phyloP scores from a whole-genome alignment of 2,888 invertebrate genomes.

The Drosophila siamana region DNA sequence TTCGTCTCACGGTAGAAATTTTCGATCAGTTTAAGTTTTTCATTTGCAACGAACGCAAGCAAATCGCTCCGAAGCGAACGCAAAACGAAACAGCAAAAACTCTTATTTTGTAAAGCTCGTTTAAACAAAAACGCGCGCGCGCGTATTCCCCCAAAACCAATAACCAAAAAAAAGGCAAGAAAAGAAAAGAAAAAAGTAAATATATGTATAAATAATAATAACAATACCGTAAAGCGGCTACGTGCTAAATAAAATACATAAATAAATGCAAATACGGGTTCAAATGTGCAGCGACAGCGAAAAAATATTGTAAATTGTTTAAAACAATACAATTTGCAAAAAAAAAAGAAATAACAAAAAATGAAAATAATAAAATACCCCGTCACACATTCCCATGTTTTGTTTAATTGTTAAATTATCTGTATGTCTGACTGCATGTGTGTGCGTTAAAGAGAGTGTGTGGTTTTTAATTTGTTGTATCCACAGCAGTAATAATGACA shows the following conservation, averaged over 20 bases:
- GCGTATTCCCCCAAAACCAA: constrained; percentile 20
- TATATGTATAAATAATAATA: constrained; percentile 10
- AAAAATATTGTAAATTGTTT: constrained; percentile 60
- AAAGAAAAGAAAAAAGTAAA: constrained; percentile 3
- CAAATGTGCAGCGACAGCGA: constrained; percentile 58
- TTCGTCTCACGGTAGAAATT: constrained; percentile 82
- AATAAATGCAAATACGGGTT: constrained; percentile 54
- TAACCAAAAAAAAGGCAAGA: constrained; percentile 9
- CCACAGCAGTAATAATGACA: constrained; percentile 39
- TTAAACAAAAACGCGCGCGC: constrained; percentile 59
- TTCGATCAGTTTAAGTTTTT: constrained; percentile 85
- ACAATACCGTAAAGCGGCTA: constrained; percentile 24
- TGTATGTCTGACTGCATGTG: constrained; percentile 25
- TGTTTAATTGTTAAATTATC: constrained; percentile 54
- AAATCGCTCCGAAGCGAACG: constrained; percentile 60
- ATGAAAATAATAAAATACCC: constrained; percentile 35
- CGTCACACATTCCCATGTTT: constrained; percentile 47
- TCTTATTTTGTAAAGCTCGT: constrained; percentile 36
- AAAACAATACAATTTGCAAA: constrained; percentile 30
- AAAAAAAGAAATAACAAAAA: constrained; percentile 27
- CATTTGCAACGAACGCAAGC: constrained; percentile 84
- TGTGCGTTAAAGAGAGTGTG: constrained; percentile 41
- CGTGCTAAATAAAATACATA: constrained; percentile 46
- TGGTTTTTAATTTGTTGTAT: constrained; percentile 55
- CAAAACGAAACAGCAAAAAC: constrained; percentile 55